A percentile compares a stretch with the other conserved stretches of the same genome.
These are phyloP conservation scores for Montipora foliosa DNA, from an alignment of 64 coral and sea anemone species.

Conservation along the genomic window DNA sequence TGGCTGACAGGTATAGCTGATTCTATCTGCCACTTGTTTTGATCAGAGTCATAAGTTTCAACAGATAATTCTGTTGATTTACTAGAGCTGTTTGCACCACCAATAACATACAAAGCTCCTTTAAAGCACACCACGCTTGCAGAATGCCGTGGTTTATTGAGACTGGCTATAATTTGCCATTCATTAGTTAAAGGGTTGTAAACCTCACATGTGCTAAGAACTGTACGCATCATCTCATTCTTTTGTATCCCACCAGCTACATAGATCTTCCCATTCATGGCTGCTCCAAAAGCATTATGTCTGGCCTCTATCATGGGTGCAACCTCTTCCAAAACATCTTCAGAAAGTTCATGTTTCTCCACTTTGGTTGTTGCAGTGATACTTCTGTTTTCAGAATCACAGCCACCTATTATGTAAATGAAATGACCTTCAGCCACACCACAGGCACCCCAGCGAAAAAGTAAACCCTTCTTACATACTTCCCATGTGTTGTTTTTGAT, in stretches of 20 bases:
- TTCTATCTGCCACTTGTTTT: neutral
- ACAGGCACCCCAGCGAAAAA: neutral
- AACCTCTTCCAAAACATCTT: neutral
- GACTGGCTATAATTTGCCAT: constrained; percentile 29
- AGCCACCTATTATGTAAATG: neutral
- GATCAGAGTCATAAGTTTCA: neutral
- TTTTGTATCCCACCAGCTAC: neutral
- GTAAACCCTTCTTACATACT: too few relatives aligned
- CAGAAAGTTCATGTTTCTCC: neutral
- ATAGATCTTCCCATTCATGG: constrained; percentile 37
- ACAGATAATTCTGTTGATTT: neutral
- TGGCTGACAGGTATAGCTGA: neutral
- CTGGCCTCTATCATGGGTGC: neutral
- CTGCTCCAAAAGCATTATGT: neutral
- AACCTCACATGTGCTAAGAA: neutral
- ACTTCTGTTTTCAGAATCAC: neutral
- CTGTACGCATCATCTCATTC: neutral
- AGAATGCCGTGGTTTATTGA: neutral
- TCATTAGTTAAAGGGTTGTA: neutral
- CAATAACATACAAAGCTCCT: constrained; percentile 6
- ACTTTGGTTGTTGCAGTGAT: neutral
- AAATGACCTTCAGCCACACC: neutral
- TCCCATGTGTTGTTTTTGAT: too few relatives aligned
- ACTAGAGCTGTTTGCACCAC: neutral
- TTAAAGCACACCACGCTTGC: constrained; percentile 21